Evolutionary conservation across 1,140 invertebrate genomes (phyloP).

Genomic region (Pogonognathellus flavescens): DNA sequence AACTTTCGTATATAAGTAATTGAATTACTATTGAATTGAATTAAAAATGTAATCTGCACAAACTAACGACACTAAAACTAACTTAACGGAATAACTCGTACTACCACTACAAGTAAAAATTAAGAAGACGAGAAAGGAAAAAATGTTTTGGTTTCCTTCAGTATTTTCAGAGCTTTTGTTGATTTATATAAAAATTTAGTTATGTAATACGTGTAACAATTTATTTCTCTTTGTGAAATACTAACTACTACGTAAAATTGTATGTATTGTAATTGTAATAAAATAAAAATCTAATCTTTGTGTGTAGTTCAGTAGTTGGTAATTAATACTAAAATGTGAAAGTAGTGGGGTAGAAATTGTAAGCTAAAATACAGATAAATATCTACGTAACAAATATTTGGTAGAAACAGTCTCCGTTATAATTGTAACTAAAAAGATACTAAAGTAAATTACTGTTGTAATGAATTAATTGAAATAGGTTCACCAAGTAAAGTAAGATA

Average conservation of each 20-base stretch:
- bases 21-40: background rate
- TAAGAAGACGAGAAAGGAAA: conserved; percentile 29
- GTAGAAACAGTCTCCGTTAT: conserved; percentile 44
- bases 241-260: background rate
- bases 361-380: background rate
- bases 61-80: conserved; percentile 17
- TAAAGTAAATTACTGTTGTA: conserved; percentile 1
- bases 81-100: background rate
- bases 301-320: conserved; percentile 7
- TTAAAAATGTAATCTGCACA: conserved; percentile 41
- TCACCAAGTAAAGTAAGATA: conserved; percentile 11
- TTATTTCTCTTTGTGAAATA: conserved; percentile 36
- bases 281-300: conserved; percentile 39
- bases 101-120: conserved; percentile 6
- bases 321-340: too few relatives aligned
- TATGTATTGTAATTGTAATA: conserved; percentile 41
- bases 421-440: conserved; percentile 20
- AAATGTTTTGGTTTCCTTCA: conserved; percentile 27
- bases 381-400: conserved; percentile 17
- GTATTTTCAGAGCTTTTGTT: conserved; percentile 50
- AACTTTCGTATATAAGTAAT: conserved; percentile 34
- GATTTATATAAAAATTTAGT: conserved; percentile 1
- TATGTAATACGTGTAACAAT: background rate
- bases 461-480: background rate
- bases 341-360: too few relatives aligned